These are phyloP conservation scores for Zophobas atratus DNA, from an alignment of 1,140 invertebrate genomes.

Conservation along the genomic window DNA sequence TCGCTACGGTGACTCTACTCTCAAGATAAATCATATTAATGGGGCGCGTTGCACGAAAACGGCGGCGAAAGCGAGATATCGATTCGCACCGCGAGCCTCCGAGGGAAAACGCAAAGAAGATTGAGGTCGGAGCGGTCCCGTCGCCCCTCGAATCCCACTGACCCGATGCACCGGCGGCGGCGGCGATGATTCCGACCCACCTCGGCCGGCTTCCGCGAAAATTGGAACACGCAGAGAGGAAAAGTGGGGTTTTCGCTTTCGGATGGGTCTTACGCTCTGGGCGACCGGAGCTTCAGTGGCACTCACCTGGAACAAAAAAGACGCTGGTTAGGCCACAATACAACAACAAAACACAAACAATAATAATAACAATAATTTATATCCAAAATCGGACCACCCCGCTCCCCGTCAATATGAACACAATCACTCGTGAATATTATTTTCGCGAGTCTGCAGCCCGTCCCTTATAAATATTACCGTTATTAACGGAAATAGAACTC, in stretches of 20 bases:
- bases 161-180: slow-evolving; percentile 19
- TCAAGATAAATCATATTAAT: slow-evolving; percentile 51
- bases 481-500: not conserved
- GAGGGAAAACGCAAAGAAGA: slow-evolving; percentile 37
- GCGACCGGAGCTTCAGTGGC: not conserved
- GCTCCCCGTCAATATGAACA: no score
- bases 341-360: not conserved
- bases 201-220: not conserved
- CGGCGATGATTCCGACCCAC: slow-evolving; percentile 10
- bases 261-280: not conserved
- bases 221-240: not conserved
- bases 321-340: not conserved
- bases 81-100: slow-evolving; percentile 30
- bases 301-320: slow-evolving; percentile 5
- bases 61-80: slow-evolving; percentile 45
- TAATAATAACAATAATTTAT: not conserved
- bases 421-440: no score
- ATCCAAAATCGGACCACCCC: no score
- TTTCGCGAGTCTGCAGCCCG: no score
- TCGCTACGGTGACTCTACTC: slow-evolving; percentile 18
- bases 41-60: slow-evolving; percentile 33
- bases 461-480: no score
- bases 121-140: slow-evolving; percentile 29
- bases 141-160: slow-evolving; percentile 34
- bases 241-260: not conserved